Conservation (phyloP, 2,113 vertebrate genomes). For the Sander vitreus region DNA sequence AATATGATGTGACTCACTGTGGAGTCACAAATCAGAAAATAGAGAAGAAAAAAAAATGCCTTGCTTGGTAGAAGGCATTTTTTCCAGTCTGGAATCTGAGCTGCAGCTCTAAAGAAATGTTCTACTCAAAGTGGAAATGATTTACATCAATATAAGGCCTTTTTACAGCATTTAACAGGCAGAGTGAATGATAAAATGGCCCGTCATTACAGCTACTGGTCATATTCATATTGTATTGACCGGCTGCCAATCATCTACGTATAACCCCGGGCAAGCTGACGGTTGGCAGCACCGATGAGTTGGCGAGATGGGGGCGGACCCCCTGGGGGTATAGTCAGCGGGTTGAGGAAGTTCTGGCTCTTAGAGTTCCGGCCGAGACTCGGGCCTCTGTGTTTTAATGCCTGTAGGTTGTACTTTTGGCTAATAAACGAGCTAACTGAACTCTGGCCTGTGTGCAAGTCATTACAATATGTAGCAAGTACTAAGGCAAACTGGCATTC, state of each 20-base stretch:
- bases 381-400: too few relatives aligned
- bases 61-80: neutral
- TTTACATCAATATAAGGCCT: neutral
- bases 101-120: neutral
- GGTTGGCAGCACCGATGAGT: too few relatives aligned
- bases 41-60: neutral
- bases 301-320: too few relatives aligned
- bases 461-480: neutral
- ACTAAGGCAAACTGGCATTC: neutral
- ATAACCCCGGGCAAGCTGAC: too few relatives aligned
- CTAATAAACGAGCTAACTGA: too few relatives aligned
- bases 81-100: neutral
- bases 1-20: neutral
- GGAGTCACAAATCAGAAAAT: neutral
- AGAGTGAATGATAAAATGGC: neutral
- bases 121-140: neutral
- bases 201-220: neutral
- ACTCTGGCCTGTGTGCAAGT: too few relatives aligned
- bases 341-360: too few relatives aligned
- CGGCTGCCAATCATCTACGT: too few relatives aligned
- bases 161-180: neutral
- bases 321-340: too few relatives aligned
- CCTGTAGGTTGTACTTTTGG: too few relatives aligned
- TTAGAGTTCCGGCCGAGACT: too few relatives aligned
- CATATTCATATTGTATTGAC: neutral